Evolutionary conservation across 2,113 vertebrate genomes (phyloP).

Genomic region (Thomomys bottae): DNA sequence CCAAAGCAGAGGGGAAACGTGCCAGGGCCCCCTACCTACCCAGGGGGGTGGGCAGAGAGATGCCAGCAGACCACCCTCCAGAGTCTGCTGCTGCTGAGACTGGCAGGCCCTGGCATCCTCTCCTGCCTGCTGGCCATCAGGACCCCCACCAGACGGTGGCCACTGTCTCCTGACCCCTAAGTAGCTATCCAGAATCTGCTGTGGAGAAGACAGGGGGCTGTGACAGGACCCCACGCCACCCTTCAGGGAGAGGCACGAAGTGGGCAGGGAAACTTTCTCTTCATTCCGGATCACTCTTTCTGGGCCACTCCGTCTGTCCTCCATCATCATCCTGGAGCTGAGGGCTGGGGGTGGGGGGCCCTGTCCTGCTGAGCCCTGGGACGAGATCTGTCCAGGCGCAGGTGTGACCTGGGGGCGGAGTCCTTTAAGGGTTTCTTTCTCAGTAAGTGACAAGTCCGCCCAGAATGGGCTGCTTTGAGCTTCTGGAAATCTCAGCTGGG

Average conservation of each 20-base stretch:
- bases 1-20: too few species aligned
- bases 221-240: rapidly evolving
- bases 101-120: too few species aligned
- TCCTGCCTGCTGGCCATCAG: background rate
- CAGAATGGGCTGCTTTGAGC: slow-evolving; percentile 32
- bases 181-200: rapidly evolving
- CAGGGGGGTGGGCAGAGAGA: too few species aligned
- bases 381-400: background rate
- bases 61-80: too few species aligned
- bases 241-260: rapidly evolving
- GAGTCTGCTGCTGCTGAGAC: too few species aligned
- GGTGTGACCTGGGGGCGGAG: too few species aligned
- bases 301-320: too few species aligned
- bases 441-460: background rate
- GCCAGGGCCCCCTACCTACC: too few species aligned
- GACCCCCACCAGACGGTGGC: rapidly evolving
- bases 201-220: rapidly evolving
- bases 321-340: too few species aligned
- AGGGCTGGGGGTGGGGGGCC: too few species aligned
- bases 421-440: background rate
- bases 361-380: rapidly evolving
- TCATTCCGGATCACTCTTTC: too few species aligned
- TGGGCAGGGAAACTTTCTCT: rapidly evolving
- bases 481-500: slow-evolving; percentile 64
- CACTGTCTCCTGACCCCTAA: rapidly evolving